Base-by-base conservation (phyloP, 1,140 invertebrate species). In the Oppia nitens region DNA sequence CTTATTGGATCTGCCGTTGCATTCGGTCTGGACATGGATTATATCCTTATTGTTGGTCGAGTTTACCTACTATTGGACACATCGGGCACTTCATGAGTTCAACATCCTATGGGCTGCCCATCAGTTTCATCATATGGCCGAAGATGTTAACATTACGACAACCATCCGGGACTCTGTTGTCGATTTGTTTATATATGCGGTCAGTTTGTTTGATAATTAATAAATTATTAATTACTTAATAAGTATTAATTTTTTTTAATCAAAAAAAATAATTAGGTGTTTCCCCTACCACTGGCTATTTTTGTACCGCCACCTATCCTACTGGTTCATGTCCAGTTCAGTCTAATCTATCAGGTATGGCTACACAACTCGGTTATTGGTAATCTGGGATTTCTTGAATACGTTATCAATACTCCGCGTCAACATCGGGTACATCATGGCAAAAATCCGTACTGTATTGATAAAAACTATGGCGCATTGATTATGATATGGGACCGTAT, bases 111-210 rank as follows among this genome's bases (percentile, higher is more conserved):
- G 91, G 90, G 84, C 87, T 1, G 83, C 88, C 59, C 92, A 96
- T 73, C 90, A 94, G 74, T 87, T 91, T 0, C 92, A 96, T 71
- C 92, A 96, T 66, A 92, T 87, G 65, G 91, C 89, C 11, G 91
- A 96, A 71, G 88, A 94, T 67, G 94, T 89, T 71, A 95, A 95
- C 74, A 76, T 94, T 65, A 48, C 62, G n/a, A 67, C 66, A 6
- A 87, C 87, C 0, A 74, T 92, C 56, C 70, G 88, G 24, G 88
- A 94, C 68, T 87, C 86, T 0, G 66, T 83, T 1, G 67, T 90
- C 23, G 86, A 91, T 56, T 56, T 56, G 29, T 20, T 56, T 51
- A 14, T 56, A n/a, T 56, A 56, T 49, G 55, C 45, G 45, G 55
- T 56, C 2, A 2, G 32, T 49, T 12, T 14, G n/a, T 56, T 2